Base-by-base conservation (phyloP, 2,113 vertebrate genomes). In the Meriones unguiculatus region DNA sequence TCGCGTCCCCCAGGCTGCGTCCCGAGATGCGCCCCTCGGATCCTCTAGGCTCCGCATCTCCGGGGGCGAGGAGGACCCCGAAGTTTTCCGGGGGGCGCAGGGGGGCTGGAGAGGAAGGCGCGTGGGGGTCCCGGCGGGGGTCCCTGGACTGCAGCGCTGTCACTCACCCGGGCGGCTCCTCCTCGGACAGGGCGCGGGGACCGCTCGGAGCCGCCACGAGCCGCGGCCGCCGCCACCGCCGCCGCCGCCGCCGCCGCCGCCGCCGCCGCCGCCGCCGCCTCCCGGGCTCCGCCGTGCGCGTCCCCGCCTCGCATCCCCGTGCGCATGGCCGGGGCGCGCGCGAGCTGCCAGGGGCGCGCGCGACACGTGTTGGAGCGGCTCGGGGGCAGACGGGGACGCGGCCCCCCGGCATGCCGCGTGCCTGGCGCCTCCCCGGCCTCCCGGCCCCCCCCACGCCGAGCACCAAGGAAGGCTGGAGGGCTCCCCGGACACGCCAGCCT, bases 91-190 rank as follows among this genome's bases (percentile, higher is more conserved):
- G 94, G 85, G 54, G 67, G n/a, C 28, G 6, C 46, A 24, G 52
- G 76, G 81, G 72, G 86, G 62, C 87, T 93, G 73, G 62, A 0
- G 59, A 67, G 54, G 38, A 57, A 64, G 32, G 72, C 54, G 1
- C 10, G 41, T 30, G 91, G 57, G 10, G 28, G 25, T 20, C 6
- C 17, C 7, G 35, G 24, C 13, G 82, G 50, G 18, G 11, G 75
- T 81, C 57, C 41, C 81, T 2, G 28, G 50, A 50, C 30, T 38
- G 72, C 72, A n/a, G 65, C 70, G 52, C 57, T 50, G 92, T 59
- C 94, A 96, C 97, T 97, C 97, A 97, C 97, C 97, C 95, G 95
- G 96, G 95, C 91, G 89, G 96, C 96, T 97, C 97, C 38, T 95
- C 86, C 91, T 95, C 76, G 80, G 96, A 96, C 94, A 67, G 69